Evolutionary conservation across 2,888 invertebrate genomes (phyloP).

Genomic region (Nezara viridula): DNA sequence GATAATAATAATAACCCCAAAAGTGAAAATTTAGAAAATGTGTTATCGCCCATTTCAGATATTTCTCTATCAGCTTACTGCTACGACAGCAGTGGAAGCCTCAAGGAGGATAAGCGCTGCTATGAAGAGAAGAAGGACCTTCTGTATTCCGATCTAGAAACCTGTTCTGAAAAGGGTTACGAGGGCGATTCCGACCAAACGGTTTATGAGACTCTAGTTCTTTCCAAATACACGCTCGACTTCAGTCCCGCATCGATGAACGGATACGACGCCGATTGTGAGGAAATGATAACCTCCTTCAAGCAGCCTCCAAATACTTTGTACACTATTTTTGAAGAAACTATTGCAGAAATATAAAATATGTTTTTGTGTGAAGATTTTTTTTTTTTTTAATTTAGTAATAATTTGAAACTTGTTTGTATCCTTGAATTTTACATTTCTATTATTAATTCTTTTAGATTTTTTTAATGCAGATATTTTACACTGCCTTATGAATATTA

Average conservation of each 20-base stretch:
- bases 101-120: background rate
- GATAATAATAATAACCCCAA: slow-evolving; percentile 13
- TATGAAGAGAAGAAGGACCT: background rate
- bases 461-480: background rate
- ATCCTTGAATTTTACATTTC: background rate
- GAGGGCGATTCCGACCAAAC: slow-evolving; percentile 50
- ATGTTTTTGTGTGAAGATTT: background rate
- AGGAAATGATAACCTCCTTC: slow-evolving; percentile 56
- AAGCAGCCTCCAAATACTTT: slow-evolving; percentile 37
- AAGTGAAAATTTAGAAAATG: background rate
- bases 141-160: slow-evolving; percentile 14
- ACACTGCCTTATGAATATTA: background rate
- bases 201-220: background rate
- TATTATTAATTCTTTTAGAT: background rate
- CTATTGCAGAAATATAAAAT: slow-evolving; percentile 20
- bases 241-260: slow-evolving; percentile 33
- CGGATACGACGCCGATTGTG: slow-evolving; percentile 50
- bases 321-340: slow-evolving; percentile 57
- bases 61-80: slow-evolving; percentile 29
- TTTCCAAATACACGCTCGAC: slow-evolving; percentile 38
- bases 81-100: slow-evolving; percentile 29
- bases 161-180: slow-evolving; percentile 39
- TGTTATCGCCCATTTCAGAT: background rate
- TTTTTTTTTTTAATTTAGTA: background rate
- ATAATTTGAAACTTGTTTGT: background rate